These are phyloP conservation scores for Cathartes aura DNA, from an alignment of 2,113 vertebrate species.

Conservation along the genomic window DNA sequence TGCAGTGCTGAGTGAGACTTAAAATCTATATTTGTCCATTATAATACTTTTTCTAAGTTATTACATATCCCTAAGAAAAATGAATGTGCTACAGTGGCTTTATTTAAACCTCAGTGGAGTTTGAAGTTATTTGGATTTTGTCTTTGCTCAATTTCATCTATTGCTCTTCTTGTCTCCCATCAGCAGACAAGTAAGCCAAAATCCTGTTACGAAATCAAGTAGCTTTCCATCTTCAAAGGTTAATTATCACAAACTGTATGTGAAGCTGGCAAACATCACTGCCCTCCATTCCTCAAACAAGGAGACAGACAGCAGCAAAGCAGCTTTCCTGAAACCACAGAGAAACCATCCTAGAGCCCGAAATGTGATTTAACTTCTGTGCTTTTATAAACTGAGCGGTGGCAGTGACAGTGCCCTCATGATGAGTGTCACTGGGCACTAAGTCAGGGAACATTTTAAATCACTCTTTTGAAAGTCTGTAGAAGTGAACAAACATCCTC, in stretches of 20 bases:
- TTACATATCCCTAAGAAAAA: conserved; percentile 11
- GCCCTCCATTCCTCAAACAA: not conserved
- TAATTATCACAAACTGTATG: conserved; percentile 5
- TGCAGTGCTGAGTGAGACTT: not conserved
- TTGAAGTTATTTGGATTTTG: conserved; percentile 19
- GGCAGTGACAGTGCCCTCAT: not conserved
- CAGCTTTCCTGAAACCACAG: not conserved
- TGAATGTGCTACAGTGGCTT: not conserved
- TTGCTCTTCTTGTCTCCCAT: not conserved
- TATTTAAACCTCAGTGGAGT: conserved; percentile 19
- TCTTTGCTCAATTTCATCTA: not conserved
- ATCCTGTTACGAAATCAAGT: conserved; percentile 15
- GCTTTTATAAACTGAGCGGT: not conserved
- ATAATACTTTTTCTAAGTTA: conserved; percentile 5
- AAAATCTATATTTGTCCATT: conserved; percentile 32
- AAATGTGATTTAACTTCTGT: not conserved
- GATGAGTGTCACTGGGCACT: not conserved
- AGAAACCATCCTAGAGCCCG: not conserved
- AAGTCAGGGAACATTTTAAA: not conserved
- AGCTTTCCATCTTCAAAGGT: conserved; percentile 5
- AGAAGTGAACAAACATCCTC: not conserved
- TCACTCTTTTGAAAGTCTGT: not conserved
- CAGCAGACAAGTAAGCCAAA: not conserved
- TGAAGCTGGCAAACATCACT: not conserved
- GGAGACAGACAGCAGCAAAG: not conserved